Evolutionary conservation across 2,113 vertebrate genomes (phyloP).

Genomic region (Leptodactylus fuscus): DNA sequence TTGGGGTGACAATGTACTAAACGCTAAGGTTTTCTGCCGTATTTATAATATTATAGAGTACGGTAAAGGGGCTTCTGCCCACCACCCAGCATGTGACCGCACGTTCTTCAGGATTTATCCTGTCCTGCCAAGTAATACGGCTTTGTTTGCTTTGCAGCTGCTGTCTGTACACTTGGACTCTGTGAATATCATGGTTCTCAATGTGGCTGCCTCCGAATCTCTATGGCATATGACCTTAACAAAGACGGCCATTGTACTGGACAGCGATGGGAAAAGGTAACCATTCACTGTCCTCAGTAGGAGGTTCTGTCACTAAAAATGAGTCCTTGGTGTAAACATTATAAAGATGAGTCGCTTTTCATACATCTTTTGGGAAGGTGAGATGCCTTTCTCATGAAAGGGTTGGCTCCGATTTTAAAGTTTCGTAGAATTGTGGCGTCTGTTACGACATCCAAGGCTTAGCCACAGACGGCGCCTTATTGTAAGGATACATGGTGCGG

Average conservation of each 20-base stretch:
- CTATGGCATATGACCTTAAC: constrained; percentile 93
- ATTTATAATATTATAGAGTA: too few relatives aligned
- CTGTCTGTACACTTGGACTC: constrained; percentile 91
- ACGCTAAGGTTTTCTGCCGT: too few relatives aligned
- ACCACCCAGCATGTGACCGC: neutral
- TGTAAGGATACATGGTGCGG: too few relatives aligned
- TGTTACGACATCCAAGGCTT: too few relatives aligned
- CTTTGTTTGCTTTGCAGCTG: constrained; percentile 71
- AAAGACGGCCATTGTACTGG: constrained; percentile 83
- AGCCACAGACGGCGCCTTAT: too few relatives aligned
- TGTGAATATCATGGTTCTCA: constrained; percentile 93
- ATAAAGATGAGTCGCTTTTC: neutral
- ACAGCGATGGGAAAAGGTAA: constrained; percentile 84
- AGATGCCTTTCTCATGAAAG: too few relatives aligned
- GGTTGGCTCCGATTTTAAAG: too few relatives aligned
- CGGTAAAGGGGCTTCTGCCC: neutral
- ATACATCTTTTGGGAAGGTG: too few relatives aligned
- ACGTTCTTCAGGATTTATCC: neutral
- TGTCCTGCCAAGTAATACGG: neutral
- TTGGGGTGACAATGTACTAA: too few relatives aligned
- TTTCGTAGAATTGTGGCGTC: too few relatives aligned
- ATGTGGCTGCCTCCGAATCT: constrained; percentile 88
- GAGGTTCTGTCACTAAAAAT: neutral
- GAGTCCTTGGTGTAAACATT: neutral
- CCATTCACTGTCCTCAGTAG: neutral